These are phyloP conservation scores for Rhyacophila evoluta DNA, from an alignment of 2,888 invertebrate species.

Conservation along the genomic window DNA sequence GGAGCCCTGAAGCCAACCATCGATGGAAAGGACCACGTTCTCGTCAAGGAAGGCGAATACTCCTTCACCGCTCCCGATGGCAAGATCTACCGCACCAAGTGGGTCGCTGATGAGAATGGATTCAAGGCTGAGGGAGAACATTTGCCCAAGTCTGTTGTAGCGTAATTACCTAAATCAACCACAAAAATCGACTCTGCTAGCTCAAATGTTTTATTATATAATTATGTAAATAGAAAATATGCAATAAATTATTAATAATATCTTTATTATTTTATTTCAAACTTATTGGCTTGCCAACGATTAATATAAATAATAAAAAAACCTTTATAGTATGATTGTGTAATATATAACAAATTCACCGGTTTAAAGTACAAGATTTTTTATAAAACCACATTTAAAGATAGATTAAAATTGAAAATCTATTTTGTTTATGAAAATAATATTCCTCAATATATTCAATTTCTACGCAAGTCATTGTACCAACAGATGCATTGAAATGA, in stretches of 20 bases:
- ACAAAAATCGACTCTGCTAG: not conserved
- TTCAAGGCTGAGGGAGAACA: conserved; percentile 49
- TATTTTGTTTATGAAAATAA: too few species aligned
- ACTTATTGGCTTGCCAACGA: not conserved
- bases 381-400: too few species aligned
- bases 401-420: too few species aligned
- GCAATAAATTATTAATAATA: not conserved
- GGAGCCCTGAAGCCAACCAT: conserved; percentile 50
- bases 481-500: too few species aligned
- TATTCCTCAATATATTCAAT: too few species aligned
- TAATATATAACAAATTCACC: too few species aligned
- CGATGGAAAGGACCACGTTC: conserved; percentile 50
- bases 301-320: too few species aligned
- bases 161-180: not conserved
- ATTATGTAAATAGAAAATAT: too few species aligned
- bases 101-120: conserved; percentile 48
- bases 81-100: conserved; percentile 45
- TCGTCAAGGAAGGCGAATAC: conserved; percentile 51
- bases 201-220: not conserved
- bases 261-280: not conserved
- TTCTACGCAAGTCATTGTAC: too few species aligned
- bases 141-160: conserved; percentile 39
- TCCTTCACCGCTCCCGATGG: conserved; percentile 47
- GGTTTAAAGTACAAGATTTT: too few species aligned
- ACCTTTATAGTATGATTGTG: too few species aligned